Evolutionary conservation across 2,113 vertebrate species (phyloP).

Genomic region (Atherinomorus stipes): DNA sequence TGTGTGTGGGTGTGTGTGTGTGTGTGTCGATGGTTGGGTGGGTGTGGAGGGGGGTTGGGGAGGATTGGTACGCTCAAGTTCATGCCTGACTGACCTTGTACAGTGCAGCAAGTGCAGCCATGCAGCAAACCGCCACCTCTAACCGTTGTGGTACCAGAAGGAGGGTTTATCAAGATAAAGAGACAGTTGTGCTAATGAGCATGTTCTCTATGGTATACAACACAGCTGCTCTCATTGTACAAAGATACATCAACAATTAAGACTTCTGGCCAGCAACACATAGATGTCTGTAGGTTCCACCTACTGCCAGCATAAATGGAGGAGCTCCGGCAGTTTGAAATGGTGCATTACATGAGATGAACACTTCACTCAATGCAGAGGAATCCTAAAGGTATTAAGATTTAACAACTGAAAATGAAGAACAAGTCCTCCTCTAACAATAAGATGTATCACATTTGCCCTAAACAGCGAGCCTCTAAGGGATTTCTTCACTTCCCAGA

Average conservation of each 20-base stretch:
- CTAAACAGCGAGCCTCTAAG: background rate
- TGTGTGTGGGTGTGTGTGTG: too few species aligned
- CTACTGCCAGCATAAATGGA: background rate
- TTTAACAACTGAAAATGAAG: background rate
- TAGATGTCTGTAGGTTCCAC: background rate
- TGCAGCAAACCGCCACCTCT: conserved; percentile 18
- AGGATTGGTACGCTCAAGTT: background rate
- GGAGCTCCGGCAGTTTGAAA: background rate
- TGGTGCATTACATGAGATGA: background rate
- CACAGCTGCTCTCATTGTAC: background rate
- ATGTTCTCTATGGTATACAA: background rate
- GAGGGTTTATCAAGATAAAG: conserved; percentile 21
- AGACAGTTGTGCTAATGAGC: conserved; percentile 13
- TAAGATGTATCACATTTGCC: background rate
- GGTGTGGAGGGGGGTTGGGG: too few species aligned
- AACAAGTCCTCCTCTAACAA: background rate
- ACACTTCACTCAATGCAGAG: background rate
- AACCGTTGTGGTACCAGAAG: background rate
- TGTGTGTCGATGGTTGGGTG: too few species aligned
- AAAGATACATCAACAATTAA: background rate
- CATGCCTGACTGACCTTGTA: conserved; percentile 41
- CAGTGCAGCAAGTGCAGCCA: conserved; percentile 12
- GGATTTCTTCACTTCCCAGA: background rate
- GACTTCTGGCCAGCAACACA: background rate
- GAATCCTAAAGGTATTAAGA: background rate